Conservation (phyloP, 2,797 vertebrate genomes). For the Crypturellus tataupa region DNA sequence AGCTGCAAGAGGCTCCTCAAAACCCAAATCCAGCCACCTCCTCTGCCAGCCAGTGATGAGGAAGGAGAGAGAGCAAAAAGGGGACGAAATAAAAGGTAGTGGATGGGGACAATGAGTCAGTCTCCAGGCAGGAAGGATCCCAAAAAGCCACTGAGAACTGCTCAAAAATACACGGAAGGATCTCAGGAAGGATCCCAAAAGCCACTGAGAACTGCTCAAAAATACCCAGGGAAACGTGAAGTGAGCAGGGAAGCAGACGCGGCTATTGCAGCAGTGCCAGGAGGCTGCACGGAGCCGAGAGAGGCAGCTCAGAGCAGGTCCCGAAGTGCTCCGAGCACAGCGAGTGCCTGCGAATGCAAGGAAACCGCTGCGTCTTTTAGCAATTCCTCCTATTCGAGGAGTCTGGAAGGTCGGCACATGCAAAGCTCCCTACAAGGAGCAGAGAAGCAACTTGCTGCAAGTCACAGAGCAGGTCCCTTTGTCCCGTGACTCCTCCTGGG, state of each 20-base stretch:
- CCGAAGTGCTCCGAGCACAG: no score
- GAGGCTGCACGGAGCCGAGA: neutral
- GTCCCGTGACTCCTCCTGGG: no score
- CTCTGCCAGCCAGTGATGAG: neutral
- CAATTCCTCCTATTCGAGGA: neutral
- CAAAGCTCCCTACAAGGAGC: neutral
- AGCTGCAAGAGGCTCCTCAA: neutral
- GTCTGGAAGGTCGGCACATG: neutral
- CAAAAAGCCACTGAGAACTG: no score
- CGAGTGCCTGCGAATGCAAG: neutral
- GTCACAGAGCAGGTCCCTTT: neutral
- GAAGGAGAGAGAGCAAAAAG: neutral
- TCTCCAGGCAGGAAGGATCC: no score
- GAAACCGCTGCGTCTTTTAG: neutral
- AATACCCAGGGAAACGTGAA: neutral
- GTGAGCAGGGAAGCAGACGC: neutral
- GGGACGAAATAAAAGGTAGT: neutral
- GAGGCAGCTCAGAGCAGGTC: neutral
- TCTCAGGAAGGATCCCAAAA: no score
- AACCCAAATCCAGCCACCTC: fast-evolving
- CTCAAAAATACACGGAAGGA: no score
- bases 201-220: no score
- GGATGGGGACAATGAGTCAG: neutral
- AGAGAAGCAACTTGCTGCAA: neutral
- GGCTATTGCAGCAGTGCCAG: neutral